phyloP scores from a whole-genome alignment of 2,888 invertebrate genomes.

The Adela reaumurella region DNA sequence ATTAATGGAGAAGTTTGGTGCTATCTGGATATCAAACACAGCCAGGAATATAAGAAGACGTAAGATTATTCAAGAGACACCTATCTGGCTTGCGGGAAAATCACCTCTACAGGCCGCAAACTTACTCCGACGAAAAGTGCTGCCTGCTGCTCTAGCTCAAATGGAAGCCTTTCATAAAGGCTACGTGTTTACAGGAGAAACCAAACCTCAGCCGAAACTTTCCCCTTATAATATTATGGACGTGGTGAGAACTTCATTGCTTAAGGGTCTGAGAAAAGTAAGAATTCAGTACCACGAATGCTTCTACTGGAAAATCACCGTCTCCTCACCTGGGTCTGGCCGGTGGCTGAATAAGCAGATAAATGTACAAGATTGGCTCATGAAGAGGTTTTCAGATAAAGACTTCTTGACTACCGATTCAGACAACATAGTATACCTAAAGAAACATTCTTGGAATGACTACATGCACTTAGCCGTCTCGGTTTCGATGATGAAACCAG shows the following conservation, averaged over 20 bases:
- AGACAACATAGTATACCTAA: slow-evolving; percentile 31
- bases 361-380: slow-evolving; percentile 43
- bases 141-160: slow-evolving; percentile 29
- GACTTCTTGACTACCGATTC: slow-evolving; percentile 25
- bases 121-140: slow-evolving; percentile 24
- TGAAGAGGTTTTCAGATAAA: slow-evolving; percentile 40
- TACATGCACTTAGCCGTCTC: slow-evolving; percentile 47
- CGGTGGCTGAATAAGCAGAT: slow-evolving; percentile 40
- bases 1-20: slow-evolving; percentile 36
- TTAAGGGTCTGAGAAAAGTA: slow-evolving; percentile 47
- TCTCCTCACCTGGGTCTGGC: slow-evolving; percentile 51
- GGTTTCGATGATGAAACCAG: slow-evolving; percentile 28
- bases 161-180: slow-evolving; percentile 42
- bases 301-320: slow-evolving; percentile 60
- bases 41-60: slow-evolving; percentile 32
- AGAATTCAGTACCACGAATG: slow-evolving; percentile 37
- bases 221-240: slow-evolving; percentile 38
- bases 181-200: slow-evolving; percentile 34
- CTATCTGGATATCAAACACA: slow-evolving; percentile 33
- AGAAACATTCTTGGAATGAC: slow-evolving; percentile 44
- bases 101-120: slow-evolving; percentile 34
- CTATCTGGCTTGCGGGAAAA: slow-evolving; percentile 38
- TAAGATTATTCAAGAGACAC: slow-evolving; percentile 35
- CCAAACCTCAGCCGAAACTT: slow-evolving; percentile 26
- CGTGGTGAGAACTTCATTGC: slow-evolving; percentile 38